phyloP scores from a whole-genome alignment of 2,113 vertebrate species.

The Desmodus rotundus region DNA sequence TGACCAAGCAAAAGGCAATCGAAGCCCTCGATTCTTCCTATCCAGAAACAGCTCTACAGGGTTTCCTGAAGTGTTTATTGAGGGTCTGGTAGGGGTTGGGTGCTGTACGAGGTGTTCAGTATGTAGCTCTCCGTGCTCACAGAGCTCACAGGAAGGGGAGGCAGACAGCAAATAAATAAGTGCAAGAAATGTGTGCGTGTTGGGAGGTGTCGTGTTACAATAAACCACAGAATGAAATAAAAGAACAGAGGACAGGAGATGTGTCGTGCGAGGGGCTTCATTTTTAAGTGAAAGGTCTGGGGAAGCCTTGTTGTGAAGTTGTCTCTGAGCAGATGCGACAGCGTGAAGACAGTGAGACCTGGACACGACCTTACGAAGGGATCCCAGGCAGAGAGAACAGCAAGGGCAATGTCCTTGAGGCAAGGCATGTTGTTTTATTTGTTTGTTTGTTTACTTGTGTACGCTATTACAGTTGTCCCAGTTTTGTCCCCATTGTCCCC shows the following conservation, averaged over 20 bases:
- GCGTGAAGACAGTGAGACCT: not conserved
- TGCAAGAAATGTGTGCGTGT: not conserved
- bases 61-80: not conserved
- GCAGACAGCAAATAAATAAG: not conserved
- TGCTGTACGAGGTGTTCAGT: not conserved
- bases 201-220: not conserved
- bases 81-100: not conserved
- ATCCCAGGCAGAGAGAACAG: no score
- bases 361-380: not conserved
- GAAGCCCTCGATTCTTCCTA: not conserved
- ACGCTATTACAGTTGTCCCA: no score
- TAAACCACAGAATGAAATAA: not conserved
- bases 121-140: not conserved
- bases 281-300: not conserved
- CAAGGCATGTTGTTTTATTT: no score
- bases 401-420: not conserved
- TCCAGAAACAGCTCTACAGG: not conserved
- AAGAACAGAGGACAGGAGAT: accelerated
- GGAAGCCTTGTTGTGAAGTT: not conserved
- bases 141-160: not conserved
- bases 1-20: not conserved
- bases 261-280: not conserved
- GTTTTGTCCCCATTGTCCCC: no score
- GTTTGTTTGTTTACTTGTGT: no score
- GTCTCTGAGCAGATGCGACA: not conserved